A percentile compares a stretch with the other conserved stretches of the same genome.
Evolutionary conservation across 1,140 invertebrate genomes (phyloP).

Genomic region (Propsilocerus akamusi): DNA sequence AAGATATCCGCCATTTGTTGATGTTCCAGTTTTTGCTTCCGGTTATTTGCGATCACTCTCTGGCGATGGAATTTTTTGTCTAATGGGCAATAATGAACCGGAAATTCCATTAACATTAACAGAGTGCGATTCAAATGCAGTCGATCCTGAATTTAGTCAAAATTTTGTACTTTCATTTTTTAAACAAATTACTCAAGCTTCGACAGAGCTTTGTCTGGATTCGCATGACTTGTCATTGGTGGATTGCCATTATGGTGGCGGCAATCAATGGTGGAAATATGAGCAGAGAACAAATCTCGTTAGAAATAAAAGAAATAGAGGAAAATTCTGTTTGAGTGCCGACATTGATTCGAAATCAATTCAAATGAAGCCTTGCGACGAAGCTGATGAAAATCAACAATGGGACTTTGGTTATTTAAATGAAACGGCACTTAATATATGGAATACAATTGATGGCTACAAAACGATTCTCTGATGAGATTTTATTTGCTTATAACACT

Average conservation of each 20-base stretch:
- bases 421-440: conserved; percentile 3
- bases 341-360: not conserved
- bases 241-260: conserved; percentile 59
- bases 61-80: not conserved
- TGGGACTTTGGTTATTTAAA: conserved; percentile 19
- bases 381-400: conserved; percentile 9
- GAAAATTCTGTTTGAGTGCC: conserved; percentile 12
- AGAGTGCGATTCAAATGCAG: not conserved
- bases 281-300: conserved; percentile 29
- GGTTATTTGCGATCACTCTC: not conserved
- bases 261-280: conserved; percentile 87
- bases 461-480: too few species aligned
- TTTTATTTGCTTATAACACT: too few species aligned
- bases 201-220: conserved; percentile 63
- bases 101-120: not conserved
- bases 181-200: conserved; percentile 51
- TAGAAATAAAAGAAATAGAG: conserved; percentile 11
- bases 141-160: not conserved
- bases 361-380: conserved; percentile 11
- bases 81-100: not conserved
- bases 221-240: conserved; percentile 30
- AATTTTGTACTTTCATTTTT: not conserved
- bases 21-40: not conserved
- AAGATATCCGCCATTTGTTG: not conserved
- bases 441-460: not conserved